Base-by-base conservation (phyloP, 64 coral and sea anemone genomes). In the Montipora sp. region DNA sequence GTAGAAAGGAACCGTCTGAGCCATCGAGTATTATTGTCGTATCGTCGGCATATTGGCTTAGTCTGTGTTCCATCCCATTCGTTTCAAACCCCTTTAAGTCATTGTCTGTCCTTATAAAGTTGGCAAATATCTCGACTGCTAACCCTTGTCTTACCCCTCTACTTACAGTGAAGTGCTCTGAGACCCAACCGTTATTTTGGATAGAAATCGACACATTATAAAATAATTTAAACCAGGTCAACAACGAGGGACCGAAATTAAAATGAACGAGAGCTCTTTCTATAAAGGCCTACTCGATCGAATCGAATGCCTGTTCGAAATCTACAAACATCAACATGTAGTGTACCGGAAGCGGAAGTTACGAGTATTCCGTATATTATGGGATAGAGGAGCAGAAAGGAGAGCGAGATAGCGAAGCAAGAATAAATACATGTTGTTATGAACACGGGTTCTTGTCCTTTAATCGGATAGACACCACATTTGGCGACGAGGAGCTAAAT, bases 171-270 rank as follows among this genome's bases (percentile, higher is more conserved):
- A 73, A 73, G 10, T 7, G n/a, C 71, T 73, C 71, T 73, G 71
- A 24, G n/a, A 73, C 71, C 71, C 71, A 73, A 24, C 71, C 71
- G 27, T 73, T 73, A 22, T 73, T 73, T 73, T 73, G 20, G 71
- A 73, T 73, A 43, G 71, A 0, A 7, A 3, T 73, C 20, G 20
- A 73, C 7, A 23, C 71, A 73, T 73, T 73, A 9, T 73, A 73
- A 36, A 73, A 73, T 70, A 70, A 70, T 70, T 21, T 70, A 16
- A 70, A 70, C 66, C 19, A 70, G 14, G 13, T 55, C 51, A 55
- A 5, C 51, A 55, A 55, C 51, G 51, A 55, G 12, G 61, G 61
- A 14, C 61, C 61, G 19, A 73, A 73, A 73, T 73, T 73, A 73
- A 27, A 73, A 9, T 24, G 9, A 12, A 66, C 15, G 27, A 73